Conservation (phyloP, 2,888 invertebrate species). For the Lochmaea crataegi region DNA sequence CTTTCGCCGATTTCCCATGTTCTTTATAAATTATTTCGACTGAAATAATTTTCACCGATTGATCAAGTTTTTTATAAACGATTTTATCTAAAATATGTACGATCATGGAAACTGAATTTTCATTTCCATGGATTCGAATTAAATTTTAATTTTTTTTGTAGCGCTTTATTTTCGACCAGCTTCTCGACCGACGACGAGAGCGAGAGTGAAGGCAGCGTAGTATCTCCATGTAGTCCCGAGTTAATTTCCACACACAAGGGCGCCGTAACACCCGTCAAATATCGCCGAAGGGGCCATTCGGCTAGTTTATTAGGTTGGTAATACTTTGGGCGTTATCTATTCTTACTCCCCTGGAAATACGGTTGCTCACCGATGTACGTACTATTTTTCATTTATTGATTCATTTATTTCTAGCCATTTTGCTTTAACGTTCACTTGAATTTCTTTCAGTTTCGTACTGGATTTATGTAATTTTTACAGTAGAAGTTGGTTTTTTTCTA, state of each 20-base stretch:
- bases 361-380: conserved; percentile 48
- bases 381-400: conserved; percentile 33
- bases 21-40: too few species aligned
- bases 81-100: too few species aligned
- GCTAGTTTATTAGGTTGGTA: conserved; percentile 65
- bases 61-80: too few species aligned
- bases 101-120: too few species aligned
- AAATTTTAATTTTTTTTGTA: conserved; percentile 57
- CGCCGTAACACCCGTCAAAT: conserved; percentile 57
- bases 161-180: conserved; percentile 74
- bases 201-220: conserved; percentile 66
- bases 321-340: conserved; percentile 40
- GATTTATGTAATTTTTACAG: too few species aligned
- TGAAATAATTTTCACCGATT: too few species aligned
- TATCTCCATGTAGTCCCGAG: conserved; percentile 66
- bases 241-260: conserved; percentile 53
- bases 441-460: too few species aligned
- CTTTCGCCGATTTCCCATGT: too few species aligned
- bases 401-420: conserved; percentile 12
- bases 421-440: not conserved
- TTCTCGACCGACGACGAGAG: conserved; percentile 64
- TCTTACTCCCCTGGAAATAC: conserved; percentile 17
- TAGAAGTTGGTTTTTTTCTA: too few species aligned
- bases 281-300: conserved; percentile 61
- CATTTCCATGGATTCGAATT: too few species aligned